phyloP scores from a whole-genome alignment of 2,888 invertebrate genomes.

The Conops quadrifasciatus region DNA sequence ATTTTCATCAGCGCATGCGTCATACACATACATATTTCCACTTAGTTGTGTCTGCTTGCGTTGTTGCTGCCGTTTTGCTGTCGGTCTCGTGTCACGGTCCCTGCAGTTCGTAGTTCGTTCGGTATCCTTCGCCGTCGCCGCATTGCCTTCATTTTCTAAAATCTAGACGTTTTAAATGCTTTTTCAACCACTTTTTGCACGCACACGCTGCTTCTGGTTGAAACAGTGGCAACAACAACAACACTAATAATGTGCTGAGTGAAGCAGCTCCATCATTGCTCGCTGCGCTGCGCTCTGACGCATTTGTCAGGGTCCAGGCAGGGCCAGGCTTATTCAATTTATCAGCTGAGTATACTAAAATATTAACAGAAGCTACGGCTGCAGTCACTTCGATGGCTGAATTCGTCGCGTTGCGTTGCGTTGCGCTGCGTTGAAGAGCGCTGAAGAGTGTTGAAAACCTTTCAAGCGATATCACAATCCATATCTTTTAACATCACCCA shows the following conservation, averaged over 20 bases:
- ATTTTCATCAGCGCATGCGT: constrained; percentile 27
- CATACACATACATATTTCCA: not conserved
- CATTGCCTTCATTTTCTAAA: constrained; percentile 51
- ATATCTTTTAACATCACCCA: not conserved
- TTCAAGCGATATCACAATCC: not conserved
- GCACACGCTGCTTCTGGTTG: constrained; percentile 26
- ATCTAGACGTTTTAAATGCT: constrained; percentile 40
- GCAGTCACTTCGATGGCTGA: constrained; percentile 1
- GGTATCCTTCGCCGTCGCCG: constrained; percentile 33
- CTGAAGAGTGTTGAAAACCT: constrained; percentile 11
- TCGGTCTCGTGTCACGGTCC: not conserved
- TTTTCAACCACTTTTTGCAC: constrained; percentile 58
- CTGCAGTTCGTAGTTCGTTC: constrained; percentile 29
- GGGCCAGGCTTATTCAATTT: constrained; percentile 48
- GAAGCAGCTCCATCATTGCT: constrained; percentile 34
- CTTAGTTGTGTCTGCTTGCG: not conserved
- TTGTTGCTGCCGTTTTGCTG: not conserved
- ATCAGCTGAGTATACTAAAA: constrained; percentile 59
- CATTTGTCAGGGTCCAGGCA: constrained; percentile 51
- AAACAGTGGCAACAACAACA: constrained; percentile 39
- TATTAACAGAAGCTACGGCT: constrained; percentile 46
- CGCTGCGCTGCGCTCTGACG: not conserved
- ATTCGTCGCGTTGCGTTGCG: not conserved
- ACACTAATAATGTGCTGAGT: constrained; percentile 16
- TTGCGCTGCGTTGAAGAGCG: not conserved